Evolutionary conservation across 2,113 vertebrate genomes (phyloP), one percentile per base, ranked within the genome.

Genomic region (Rostratula benghalensis): DNA sequence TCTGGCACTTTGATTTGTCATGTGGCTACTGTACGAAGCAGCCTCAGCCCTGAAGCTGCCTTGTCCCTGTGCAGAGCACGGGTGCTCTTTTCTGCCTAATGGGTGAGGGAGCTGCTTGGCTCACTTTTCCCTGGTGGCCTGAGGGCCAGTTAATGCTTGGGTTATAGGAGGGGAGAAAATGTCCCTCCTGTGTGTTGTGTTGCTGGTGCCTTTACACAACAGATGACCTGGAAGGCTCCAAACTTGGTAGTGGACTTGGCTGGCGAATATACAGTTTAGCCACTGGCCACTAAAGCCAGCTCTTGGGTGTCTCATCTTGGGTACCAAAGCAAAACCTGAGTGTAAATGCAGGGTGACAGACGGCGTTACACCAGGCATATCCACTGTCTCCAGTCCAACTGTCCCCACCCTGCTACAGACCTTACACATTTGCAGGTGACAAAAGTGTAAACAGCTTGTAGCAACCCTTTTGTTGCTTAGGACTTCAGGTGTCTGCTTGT

Each of bases 351-450:
- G 63, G 46, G 5, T 43, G 74, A 12, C 33, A 64, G 48, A 3
- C 14, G 4, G 50, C 70, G 67, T 51, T 11, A 2, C 0, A 24
- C 23, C 0, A 0, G 68, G 37, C 48, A n/a, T 20, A 24, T 4
- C 77, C 30, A 2, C 0, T 15, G 16, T 28, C 41, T 69, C 20
- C 6, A 7, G 30, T 31, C 69, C 64, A 31, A 0, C 28, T 5
- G 11, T 10, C 48, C 53, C 11, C 28, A 35, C 46, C 46, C 33
- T 53, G 64, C 78, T 37, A 31, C 65, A 64, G 56, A 35, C 41
- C 48, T 41, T 56, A 9, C 11, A 39, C 37, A 4, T 6, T 67
- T 11, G 12, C 28, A 31, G 48, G 2, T 77, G 56, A 12, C n/a
- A 46, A 27, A 48, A 63, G 41, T 18, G 31, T 35, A 43, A 23